Evolutionary conservation across 2,888 invertebrate species (phyloP).

Genomic region (Polymixis flavicincta): DNA sequence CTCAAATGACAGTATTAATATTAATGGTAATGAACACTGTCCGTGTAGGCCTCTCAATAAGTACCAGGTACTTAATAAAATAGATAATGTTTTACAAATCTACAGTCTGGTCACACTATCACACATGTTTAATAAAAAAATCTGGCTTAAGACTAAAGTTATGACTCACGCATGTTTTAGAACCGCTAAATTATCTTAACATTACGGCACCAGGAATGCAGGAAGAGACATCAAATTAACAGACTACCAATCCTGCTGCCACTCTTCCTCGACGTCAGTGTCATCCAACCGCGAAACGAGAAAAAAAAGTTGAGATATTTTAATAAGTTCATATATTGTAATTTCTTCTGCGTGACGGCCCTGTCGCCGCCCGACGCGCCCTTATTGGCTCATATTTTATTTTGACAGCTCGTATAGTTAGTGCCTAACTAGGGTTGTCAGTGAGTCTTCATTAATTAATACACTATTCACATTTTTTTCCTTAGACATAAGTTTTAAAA

Average conservation of each 20-base stretch:
- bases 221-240: slow-evolving; percentile 73
- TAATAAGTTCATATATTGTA: slow-evolving; percentile 89
- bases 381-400: slow-evolving; percentile 90
- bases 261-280: slow-evolving; percentile 76
- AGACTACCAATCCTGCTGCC: slow-evolving; percentile 69
- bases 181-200: slow-evolving; percentile 35
- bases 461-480: slow-evolving; percentile 6
- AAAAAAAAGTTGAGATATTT: slow-evolving; percentile 85
- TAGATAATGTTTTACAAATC: no score
- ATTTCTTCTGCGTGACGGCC: slow-evolving; percentile 85
- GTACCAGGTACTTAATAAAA: no score
- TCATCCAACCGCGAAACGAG: slow-evolving; percentile 85
- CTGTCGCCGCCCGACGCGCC: slow-evolving; percentile 83
- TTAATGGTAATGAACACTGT: no score
- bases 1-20: no score
- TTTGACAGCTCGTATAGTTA: slow-evolving; percentile 84
- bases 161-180: slow-evolving; percentile 13
- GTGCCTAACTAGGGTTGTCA: slow-evolving; percentile 77
- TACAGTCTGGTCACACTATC: background rate
- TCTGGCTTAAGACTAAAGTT: background rate
- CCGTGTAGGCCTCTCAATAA: no score
- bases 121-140: background rate
- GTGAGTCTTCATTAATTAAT: slow-evolving; percentile 43
- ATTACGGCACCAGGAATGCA: slow-evolving; percentile 65
- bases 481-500: background rate